Base-by-base conservation (phyloP, 2,113 vertebrate genomes). In the Formicarius rufipectus region DNA sequence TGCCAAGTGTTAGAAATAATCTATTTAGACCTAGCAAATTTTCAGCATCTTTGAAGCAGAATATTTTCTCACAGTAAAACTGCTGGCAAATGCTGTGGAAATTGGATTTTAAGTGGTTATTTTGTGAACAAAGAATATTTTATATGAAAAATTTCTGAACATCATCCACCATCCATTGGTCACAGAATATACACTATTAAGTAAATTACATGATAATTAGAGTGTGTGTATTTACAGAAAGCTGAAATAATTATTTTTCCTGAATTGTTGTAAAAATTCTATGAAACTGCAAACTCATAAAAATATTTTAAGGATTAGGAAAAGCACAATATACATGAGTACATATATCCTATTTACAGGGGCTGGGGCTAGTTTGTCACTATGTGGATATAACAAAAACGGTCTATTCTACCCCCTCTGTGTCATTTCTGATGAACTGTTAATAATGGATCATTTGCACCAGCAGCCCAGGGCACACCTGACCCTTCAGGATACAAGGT, bases 61-160 rank as follows among this genome's bases (percentile, higher is more conserved):
- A 27, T 74, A 30, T 84, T 90, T 95, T 82, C 56, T 72, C 42
- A 63, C 19, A 44, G 22, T 60, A n/a, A 93, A 28, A 14, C 28
- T 72, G 20, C 47, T 81, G 10, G 23, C 67, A 93, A 90, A 50
- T 75, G n/a, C 77, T 68, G 15, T 72, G 47, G 22, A 95, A 89
- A 95, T 94, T 6, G 6, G 68, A 78, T 90, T 93, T 95, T 87
- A 86, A 89, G 24, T 78, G 69, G 13, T 64, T 93, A 33, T 85
- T 79, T 66, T 74, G 10, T 84, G 18, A 88, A 82, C 50, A 89
- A 91, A 91, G n/a, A 84, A 37, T 89, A 72, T 75, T 78, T 81
- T 16, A 27, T 52, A 56, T n/a, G 13, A 77, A 92, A 64, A 50
- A 44, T 2, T 74, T 91, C 23, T 24, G 6, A 89, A 40, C 31